Conservation (phyloP, 1,140 invertebrate genomes). For the Probaryconus sp. region DNA sequence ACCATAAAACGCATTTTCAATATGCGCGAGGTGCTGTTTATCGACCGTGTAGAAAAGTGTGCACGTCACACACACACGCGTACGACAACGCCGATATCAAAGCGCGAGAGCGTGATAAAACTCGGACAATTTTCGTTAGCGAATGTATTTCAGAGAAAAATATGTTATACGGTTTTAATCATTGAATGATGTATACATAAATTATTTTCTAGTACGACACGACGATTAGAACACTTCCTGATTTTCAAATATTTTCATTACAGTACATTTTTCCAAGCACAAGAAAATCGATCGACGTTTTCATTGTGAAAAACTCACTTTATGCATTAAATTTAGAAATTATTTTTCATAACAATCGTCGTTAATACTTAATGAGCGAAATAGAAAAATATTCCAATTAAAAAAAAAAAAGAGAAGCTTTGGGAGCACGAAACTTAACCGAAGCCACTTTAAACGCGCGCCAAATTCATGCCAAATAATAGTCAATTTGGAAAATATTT, state of each 20-base stretch:
- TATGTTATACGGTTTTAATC: conserved; percentile 32
- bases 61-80: conserved; percentile 42
- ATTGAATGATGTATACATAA: conserved; percentile 15
- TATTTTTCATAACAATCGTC: no score
- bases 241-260: background rate
- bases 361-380: no score
- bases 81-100: conserved; percentile 24
- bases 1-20: conserved; percentile 60
- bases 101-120: conserved; percentile 58
- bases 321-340: no score
- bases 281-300: no score
- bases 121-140: conserved; percentile 48
- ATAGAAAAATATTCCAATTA: no score
- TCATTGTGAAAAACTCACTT: no score
- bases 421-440: no score
- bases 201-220: no score
- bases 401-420: background rate
- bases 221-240: conserved; percentile 23
- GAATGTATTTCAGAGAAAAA: conserved; percentile 37
- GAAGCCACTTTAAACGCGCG: no score
- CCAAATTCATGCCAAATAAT: no score
- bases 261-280: no score
- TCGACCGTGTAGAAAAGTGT: conserved; percentile 61
- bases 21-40: conserved; percentile 56
- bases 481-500: no score